phyloP scores from a whole-genome alignment of 2,113 vertebrate species.

The Sturnus vulgaris region DNA sequence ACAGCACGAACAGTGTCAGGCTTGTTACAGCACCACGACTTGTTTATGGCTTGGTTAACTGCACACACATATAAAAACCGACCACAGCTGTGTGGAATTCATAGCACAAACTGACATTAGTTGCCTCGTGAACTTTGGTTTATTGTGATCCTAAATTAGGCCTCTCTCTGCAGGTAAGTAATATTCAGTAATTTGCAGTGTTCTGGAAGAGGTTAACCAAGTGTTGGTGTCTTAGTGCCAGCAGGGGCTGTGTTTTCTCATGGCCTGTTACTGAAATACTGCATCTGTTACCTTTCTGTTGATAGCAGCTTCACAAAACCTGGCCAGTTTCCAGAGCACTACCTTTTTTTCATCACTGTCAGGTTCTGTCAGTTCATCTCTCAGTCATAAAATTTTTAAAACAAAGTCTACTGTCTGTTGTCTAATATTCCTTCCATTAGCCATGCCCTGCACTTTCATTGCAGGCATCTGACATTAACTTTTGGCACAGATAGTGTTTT shows the following conservation, averaged over 20 bases:
- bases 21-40: background rate
- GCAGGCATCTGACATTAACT: background rate
- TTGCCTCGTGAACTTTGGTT: background rate
- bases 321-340: background rate
- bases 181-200: background rate
- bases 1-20: background rate
- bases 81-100: background rate
- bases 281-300: background rate
- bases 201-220: background rate
- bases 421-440: conserved; percentile 30
- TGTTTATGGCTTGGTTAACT: background rate
- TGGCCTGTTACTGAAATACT: background rate
- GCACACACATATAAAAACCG: background rate
- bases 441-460: background rate
- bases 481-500: background rate
- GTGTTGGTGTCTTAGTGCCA: background rate
- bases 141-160: background rate
- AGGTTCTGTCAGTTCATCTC: conserved; percentile 13
- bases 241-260: background rate
- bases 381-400: conserved; percentile 19
- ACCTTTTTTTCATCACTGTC: conserved; percentile 47
- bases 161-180: background rate
- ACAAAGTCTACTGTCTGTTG: conserved; percentile 1
- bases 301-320: background rate
- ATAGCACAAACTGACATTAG: background rate